Conservation (phyloP, 2,797 vertebrate genomes). For the Eulemur coronatus region DNA sequence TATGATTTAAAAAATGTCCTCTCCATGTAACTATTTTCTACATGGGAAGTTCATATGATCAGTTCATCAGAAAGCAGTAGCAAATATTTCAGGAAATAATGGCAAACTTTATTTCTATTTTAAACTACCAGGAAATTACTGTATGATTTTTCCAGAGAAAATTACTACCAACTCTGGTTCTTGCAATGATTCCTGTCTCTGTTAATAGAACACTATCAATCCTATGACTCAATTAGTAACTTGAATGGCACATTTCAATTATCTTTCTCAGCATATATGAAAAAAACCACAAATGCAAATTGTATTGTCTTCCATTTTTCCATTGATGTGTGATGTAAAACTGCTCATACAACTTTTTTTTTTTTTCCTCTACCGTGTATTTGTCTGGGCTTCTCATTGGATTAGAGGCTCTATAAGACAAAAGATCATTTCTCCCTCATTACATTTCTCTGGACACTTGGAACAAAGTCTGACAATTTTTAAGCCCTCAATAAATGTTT, state of each 20-base stretch:
- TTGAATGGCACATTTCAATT: background rate
- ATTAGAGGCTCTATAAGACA: background rate
- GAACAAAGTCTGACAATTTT: background rate
- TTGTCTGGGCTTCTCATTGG: background rate
- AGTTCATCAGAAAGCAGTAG: background rate
- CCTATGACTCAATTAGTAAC: background rate
- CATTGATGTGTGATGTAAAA: background rate
- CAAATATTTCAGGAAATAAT: background rate
- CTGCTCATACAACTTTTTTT: background rate
- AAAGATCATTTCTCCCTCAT: background rate
- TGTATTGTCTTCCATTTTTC: background rate
- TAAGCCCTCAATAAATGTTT: background rate
- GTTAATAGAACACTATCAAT: background rate
- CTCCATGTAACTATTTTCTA: background rate
- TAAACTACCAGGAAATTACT: background rate
- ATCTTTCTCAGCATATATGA: background rate
- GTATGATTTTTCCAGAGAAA: background rate
- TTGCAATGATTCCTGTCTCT: background rate
- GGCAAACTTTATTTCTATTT: background rate
- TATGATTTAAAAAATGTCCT: background rate
- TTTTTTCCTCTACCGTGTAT: background rate
- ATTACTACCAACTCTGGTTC: background rate
- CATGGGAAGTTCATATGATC: background rate
- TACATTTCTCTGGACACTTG: background rate
- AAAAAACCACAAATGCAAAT: background rate